Evolutionary conservation across 2,888 invertebrate species (phyloP).

Genomic region (Emesis furor): DNA sequence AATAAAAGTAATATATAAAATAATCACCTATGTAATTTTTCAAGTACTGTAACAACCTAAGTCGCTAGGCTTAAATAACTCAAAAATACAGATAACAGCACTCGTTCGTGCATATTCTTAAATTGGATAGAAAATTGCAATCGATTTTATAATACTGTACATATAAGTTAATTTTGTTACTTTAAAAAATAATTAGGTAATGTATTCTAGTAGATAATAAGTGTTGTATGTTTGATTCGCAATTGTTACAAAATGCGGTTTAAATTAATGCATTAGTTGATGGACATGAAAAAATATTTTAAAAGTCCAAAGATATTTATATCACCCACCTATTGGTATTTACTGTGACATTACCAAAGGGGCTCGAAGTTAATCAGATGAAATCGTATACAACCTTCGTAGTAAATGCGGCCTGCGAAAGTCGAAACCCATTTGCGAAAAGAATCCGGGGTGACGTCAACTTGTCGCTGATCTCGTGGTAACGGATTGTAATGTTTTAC

Average conservation of each 20-base stretch:
- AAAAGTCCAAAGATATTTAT: constrained; percentile 89
- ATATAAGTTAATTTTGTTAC: constrained; percentile 92
- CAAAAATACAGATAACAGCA: background rate
- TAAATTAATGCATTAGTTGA: constrained; percentile 89
- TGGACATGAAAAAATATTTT: constrained; percentile 84
- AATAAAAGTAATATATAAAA: background rate
- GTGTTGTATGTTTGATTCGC: constrained; percentile 92
- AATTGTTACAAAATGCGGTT: constrained; percentile 90
- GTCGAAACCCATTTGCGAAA: constrained; percentile 26
- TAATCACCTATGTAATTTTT: background rate
- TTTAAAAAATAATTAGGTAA: constrained; percentile 91
- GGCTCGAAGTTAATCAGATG: constrained; percentile 76
- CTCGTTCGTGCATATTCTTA: background rate
- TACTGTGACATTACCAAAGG: constrained; percentile 85
- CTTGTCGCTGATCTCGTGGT: constrained; percentile 91
- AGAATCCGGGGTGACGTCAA: constrained; percentile 86
- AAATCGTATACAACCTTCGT: constrained; percentile 18
- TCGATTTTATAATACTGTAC: constrained; percentile 90
- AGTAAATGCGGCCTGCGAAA: constrained; percentile 37
- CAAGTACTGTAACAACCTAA: background rate
- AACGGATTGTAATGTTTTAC: constrained; percentile 91
- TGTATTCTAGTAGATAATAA: constrained; percentile 90
- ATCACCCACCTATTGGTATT: constrained; percentile 89
- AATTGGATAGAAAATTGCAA: constrained; percentile 84
- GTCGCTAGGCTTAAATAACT: background rate